phyloP scores from a whole-genome alignment of 2,797 vertebrate genomes.

The Sebastes baramenuke region DNA sequence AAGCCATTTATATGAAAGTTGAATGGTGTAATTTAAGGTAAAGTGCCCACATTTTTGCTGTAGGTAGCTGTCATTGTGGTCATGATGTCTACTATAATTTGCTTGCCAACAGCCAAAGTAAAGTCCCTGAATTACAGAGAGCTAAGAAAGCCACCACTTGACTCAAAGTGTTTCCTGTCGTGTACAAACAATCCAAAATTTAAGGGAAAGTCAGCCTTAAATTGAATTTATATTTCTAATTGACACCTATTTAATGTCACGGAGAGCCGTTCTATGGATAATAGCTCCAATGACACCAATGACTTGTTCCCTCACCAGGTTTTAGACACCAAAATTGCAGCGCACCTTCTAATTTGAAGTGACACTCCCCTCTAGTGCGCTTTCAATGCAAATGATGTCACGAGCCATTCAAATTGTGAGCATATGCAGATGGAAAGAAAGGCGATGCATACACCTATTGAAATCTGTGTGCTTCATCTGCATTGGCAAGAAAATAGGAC shows the following conservation, averaged over 20 bases:
- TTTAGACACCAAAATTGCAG: constrained; percentile 30
- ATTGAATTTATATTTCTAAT: neutral
- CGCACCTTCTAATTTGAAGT: constrained; percentile 28
- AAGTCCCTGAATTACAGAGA: neutral
- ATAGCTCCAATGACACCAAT: constrained; percentile 23
- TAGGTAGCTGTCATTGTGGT: neutral
- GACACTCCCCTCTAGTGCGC: constrained; percentile 16
- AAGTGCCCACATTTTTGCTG: neutral
- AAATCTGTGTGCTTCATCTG: constrained; percentile 13
- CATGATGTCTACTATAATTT: neutral
- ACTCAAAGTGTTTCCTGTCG: neutral
- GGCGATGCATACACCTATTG: neutral
- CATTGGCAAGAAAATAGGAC: neutral
- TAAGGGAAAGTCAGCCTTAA: neutral
- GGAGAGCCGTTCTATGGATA: neutral
- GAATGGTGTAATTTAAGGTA: neutral
- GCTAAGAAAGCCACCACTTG: neutral
- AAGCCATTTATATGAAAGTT: neutral
- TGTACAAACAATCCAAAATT: neutral
- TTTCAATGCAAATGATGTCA: constrained; percentile 19
- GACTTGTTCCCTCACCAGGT: constrained; percentile 8
- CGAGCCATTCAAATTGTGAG: neutral
- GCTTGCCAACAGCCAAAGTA: neutral
- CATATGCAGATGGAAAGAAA: constrained; percentile 4
- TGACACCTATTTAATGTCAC: constrained; percentile 14